A percentile compares a stretch with the other conserved stretches of the same genome.
These are phyloP conservation scores for Bryconaethiops microstoma DNA, from an alignment of 2,797 vertebrate species.

Conservation along the genomic window DNA sequence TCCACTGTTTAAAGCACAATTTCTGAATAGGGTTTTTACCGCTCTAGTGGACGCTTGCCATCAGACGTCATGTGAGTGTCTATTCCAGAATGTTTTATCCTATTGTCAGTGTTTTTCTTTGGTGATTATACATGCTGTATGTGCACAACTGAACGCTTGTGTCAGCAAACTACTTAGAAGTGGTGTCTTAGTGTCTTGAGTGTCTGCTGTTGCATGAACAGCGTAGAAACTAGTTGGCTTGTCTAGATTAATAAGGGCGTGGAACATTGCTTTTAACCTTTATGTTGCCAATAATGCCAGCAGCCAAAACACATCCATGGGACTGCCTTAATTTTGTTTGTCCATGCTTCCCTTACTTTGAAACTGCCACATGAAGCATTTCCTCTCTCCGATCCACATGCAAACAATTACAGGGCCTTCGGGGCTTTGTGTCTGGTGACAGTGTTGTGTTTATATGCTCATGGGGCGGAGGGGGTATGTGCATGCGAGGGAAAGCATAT, in stretches of 20 bases:
- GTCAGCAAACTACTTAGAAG: neutral
- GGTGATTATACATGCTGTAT: too few relatives aligned
- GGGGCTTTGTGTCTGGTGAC: slow-evolving; percentile 63
- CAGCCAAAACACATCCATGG: neutral
- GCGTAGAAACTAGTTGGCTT: neutral
- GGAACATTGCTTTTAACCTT: neutral
- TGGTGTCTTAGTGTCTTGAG: neutral
- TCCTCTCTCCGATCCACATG: slow-evolving; percentile 66
- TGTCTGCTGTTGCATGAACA: neutral
- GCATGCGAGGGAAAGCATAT: slow-evolving; percentile 14
- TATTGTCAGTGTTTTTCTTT: too few relatives aligned
- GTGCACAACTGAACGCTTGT: too few relatives aligned
- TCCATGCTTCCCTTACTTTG: slow-evolving; percentile 44
- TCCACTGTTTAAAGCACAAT: neutral
- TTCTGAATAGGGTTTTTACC: neutral
- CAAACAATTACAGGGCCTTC: slow-evolving; percentile 72
- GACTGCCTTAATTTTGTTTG: neutral
- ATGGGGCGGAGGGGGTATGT: slow-evolving; percentile 50
- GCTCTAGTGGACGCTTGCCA: neutral
- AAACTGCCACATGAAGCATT: slow-evolving; percentile 62
- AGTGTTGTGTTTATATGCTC: slow-evolving; percentile 48
- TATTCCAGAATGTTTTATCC: neutral
- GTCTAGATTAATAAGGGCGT: neutral
- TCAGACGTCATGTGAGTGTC: neutral
- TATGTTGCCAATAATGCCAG: neutral